Evolutionary conservation across 2,113 vertebrate species (phyloP).

Genomic region (Laterallus jamaicensis): DNA sequence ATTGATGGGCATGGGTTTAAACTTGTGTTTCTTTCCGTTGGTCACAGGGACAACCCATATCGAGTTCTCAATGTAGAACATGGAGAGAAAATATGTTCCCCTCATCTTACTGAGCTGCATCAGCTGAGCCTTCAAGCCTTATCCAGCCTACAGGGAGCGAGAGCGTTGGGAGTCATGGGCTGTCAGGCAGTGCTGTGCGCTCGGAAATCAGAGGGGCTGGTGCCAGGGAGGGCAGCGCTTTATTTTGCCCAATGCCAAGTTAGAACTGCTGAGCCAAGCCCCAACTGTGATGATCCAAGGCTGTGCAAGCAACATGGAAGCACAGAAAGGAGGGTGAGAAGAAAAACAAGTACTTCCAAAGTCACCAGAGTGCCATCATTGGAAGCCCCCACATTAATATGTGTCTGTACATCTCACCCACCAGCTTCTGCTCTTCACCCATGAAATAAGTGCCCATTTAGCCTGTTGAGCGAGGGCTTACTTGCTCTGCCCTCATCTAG

Average conservation of each 20-base stretch:
- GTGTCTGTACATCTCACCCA: rapidly evolving
- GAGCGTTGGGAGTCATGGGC: neutral
- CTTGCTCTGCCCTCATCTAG: neutral
- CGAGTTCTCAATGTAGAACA: neutral
- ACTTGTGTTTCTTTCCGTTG: neutral
- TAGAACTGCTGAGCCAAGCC: neutral
- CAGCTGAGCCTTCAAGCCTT: neutral
- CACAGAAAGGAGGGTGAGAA: neutral
- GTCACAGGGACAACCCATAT: neutral
- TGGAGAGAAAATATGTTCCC: neutral
- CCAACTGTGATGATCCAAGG: neutral
- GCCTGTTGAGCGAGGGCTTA: neutral
- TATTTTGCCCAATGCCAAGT: neutral
- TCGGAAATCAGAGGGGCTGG: rapidly evolving
- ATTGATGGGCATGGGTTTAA: neutral
- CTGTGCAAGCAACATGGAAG: neutral
- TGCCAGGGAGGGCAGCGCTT: neutral
- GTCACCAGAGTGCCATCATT: neutral
- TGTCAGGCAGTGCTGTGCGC: neutral
- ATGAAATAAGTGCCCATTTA: neutral
- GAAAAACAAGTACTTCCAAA: neutral
- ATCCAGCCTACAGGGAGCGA: neutral
- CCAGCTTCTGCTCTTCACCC: neutral
- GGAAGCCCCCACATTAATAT: neutral
- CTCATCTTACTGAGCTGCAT: neutral